phyloP scores from a whole-genome alignment of 2,797 vertebrate genomes.

The Parauchenoglanis ngamensis region DNA sequence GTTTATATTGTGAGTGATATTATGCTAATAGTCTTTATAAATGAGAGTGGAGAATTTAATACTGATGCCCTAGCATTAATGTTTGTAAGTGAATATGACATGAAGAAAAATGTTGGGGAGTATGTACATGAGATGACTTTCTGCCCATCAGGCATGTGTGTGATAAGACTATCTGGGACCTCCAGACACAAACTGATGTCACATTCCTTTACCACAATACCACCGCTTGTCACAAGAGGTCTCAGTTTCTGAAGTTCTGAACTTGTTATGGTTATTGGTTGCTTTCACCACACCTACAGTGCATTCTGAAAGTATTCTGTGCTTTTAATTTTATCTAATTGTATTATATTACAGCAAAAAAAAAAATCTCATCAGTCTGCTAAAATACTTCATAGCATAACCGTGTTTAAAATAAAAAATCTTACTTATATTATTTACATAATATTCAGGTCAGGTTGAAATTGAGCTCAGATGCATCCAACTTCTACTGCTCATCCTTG shows the following conservation, averaged over 20 bases:
- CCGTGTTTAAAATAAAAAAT: too few relatives aligned
- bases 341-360: too few relatives aligned
- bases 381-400: too few relatives aligned
- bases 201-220: conserved; percentile 15
- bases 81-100: conserved; percentile 46
- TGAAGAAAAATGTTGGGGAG: conserved; percentile 34
- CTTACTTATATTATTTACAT: too few relatives aligned
- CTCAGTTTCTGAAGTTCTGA: background rate
- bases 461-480: background rate
- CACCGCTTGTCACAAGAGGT: background rate
- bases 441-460: background rate
- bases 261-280: background rate
- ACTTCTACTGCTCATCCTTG: background rate
- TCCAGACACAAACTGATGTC: conserved; percentile 24
- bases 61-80: background rate
- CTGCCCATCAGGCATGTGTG: conserved; percentile 27
- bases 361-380: too few relatives aligned
- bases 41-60: background rate
- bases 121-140: conserved; percentile 20
- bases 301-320: background rate
- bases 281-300: background rate
- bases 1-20: background rate
- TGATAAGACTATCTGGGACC: conserved; percentile 60
- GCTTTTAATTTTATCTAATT: background rate
- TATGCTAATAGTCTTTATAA: background rate